Conservation (phyloP, 2,113 vertebrate species). For the Mandrillus leucophaeus region DNA sequence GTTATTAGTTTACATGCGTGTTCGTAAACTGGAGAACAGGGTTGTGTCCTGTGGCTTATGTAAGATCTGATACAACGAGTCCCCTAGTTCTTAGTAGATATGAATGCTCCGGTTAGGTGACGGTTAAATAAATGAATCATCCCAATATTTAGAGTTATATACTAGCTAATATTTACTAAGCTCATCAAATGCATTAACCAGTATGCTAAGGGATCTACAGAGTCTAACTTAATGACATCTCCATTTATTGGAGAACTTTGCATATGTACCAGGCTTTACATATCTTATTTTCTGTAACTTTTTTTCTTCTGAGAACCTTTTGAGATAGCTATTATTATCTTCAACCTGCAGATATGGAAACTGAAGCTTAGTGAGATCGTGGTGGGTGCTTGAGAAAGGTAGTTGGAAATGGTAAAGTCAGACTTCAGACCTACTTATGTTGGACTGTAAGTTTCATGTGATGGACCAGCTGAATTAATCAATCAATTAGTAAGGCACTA, state of each 20-base stretch:
- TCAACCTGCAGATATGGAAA: not conserved
- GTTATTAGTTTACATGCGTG: not conserved
- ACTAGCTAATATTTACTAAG: not conserved
- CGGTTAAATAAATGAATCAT: not conserved
- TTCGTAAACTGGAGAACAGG: not conserved
- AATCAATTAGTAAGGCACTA: not conserved
- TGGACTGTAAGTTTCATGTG: too few relatives aligned
- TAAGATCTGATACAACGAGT: not conserved
- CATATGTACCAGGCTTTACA: accelerated
- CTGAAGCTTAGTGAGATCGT: not conserved
- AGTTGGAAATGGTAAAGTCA: not conserved
- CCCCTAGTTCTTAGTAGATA: not conserved
- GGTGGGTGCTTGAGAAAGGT: accelerated
- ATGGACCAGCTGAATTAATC: not conserved
- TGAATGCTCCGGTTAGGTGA: too few relatives aligned
- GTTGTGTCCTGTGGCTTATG: accelerated
- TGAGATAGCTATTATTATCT: not conserved
- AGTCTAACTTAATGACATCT: not conserved
- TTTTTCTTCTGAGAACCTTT: not conserved
- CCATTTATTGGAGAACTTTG: not conserved
- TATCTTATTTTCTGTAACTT: not conserved
- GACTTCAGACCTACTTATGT: accelerated
- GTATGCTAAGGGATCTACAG: not conserved
- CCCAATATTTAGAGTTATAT: not conserved
- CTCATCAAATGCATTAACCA: not conserved